Conservation (phyloP, 2,888 invertebrate genomes). For the Dynastes hyllus region DNA sequence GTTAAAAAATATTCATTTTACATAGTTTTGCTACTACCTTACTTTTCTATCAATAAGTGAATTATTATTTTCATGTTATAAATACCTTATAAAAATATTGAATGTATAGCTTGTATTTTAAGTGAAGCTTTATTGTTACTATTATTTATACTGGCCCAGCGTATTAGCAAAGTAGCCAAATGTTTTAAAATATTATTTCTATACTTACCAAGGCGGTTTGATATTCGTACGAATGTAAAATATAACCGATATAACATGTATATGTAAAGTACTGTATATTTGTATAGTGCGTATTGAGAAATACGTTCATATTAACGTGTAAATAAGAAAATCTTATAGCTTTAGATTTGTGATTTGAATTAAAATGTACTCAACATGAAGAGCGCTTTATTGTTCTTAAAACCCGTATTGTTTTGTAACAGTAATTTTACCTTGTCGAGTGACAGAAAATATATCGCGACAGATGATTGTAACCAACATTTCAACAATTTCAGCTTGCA, state of each 20-base stretch:
- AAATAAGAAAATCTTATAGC: constrained; percentile 51
- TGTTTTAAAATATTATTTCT: constrained; percentile 12
- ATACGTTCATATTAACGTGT: constrained; percentile 47
- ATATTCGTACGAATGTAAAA: constrained; percentile 8
- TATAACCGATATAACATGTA: constrained; percentile 5
- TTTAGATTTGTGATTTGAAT: constrained; percentile 54
- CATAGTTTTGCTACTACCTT: no score
- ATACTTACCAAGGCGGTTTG: not conserved
- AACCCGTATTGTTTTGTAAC: not conserved
- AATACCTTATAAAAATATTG: not conserved
- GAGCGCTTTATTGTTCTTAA: not conserved
- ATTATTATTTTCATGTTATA: not conserved
- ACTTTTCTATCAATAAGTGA: no score
- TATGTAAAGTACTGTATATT: constrained; percentile 43
- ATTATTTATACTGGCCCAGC: not conserved
- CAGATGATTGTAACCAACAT: no score
- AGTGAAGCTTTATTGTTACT: constrained; percentile 16
- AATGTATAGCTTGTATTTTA: constrained; percentile 23
- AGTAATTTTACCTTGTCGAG: no score
- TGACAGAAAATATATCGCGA: no score
- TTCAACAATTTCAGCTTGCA: no score
- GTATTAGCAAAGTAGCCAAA: not conserved
- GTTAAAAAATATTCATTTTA: not conserved
- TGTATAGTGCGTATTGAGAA: constrained; percentile 43
- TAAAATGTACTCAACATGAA: constrained; percentile 20